Evolutionary conservation across 2,113 vertebrate species (phyloP).

Genomic region (Cepphus grylle): DNA sequence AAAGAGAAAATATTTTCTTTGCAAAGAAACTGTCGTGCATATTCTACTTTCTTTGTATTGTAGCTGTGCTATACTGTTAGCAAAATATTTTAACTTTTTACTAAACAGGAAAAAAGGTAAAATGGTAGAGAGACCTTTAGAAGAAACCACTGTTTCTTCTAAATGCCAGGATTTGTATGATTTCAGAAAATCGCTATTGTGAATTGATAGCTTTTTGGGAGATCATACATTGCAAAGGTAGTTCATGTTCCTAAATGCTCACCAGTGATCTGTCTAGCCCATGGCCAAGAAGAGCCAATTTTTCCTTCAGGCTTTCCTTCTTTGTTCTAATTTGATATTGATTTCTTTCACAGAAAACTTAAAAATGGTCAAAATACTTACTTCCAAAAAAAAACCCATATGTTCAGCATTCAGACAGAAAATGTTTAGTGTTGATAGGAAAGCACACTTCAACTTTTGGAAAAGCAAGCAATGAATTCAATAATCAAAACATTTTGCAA

Average conservation of each 20-base stretch:
- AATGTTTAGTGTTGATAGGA: not conserved
- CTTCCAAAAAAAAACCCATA: not conserved
- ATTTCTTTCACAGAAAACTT: not conserved
- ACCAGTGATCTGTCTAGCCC: not conserved
- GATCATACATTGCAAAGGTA: not conserved
- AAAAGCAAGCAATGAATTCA: not conserved
- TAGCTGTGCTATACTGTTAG: not conserved
- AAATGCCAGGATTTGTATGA: not conserved
- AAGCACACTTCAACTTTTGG: not conserved
- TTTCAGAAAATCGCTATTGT: not conserved
- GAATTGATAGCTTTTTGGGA: not conserved
- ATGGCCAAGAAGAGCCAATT: not conserved
- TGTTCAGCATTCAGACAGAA: not conserved
- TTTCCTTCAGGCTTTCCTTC: not conserved
- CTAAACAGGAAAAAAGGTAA: not conserved
- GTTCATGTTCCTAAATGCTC: not conserved
- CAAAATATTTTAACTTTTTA: not conserved
- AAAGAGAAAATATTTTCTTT: not conserved
- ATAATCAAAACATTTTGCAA: not conserved
- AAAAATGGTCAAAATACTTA: not conserved
- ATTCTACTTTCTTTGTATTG: not conserved
- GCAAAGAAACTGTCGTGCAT: not conserved
- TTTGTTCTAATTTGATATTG: not conserved
- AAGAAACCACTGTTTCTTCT: not conserved
- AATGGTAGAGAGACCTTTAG: not conserved